These are phyloP conservation scores for Trididemnum nubilum DNA, from an alignment of 23 tunicate genomes.

Conservation along the genomic window DNA sequence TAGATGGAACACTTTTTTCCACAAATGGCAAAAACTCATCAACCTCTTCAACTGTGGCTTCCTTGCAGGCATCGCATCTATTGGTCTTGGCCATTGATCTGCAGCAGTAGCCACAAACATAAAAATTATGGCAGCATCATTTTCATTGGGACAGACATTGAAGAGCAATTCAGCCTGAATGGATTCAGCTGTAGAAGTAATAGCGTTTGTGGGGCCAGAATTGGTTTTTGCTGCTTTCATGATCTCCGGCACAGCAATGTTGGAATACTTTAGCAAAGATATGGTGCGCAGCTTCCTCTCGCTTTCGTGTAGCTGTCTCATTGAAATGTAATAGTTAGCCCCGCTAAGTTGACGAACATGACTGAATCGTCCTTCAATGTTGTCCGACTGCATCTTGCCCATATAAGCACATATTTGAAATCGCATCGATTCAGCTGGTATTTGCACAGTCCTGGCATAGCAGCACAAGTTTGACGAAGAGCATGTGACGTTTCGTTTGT, in stretches of 20 bases:
- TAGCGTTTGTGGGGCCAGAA: not conserved
- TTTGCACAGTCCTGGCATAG: not conserved
- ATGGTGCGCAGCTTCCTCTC: conserved; percentile 15
- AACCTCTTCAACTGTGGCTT: too few relatives aligned
- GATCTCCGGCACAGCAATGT: not conserved
- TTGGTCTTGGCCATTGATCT: too few relatives aligned
- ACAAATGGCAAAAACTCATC: too few relatives aligned
- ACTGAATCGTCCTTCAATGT: conserved; percentile 11
- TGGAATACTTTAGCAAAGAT: conserved; percentile 18
- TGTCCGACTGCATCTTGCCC: conserved; percentile 23
- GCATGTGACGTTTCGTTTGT: not conserved
- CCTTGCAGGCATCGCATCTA: too few relatives aligned
- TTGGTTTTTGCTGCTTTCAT: not conserved
- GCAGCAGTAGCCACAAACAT: too few relatives aligned
- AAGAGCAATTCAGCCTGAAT: too few relatives aligned
- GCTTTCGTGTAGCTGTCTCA: conserved; percentile 22
- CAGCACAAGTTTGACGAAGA: conserved; percentile 25
- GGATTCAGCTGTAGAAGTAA: too few relatives aligned
- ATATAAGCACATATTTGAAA: conserved; percentile 17
- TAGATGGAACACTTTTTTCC: too few relatives aligned
- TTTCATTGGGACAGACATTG: too few relatives aligned
- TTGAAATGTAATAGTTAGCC: conserved; percentile 5
- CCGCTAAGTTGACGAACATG: not conserved
- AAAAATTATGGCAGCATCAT: too few relatives aligned
- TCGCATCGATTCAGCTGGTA: conserved; percentile 7